Percentiles rank a stretch among this genome's conserved stretches.
Conservation (phyloP, 2,888 invertebrate species). For the Drosophila tripunctata region DNA sequence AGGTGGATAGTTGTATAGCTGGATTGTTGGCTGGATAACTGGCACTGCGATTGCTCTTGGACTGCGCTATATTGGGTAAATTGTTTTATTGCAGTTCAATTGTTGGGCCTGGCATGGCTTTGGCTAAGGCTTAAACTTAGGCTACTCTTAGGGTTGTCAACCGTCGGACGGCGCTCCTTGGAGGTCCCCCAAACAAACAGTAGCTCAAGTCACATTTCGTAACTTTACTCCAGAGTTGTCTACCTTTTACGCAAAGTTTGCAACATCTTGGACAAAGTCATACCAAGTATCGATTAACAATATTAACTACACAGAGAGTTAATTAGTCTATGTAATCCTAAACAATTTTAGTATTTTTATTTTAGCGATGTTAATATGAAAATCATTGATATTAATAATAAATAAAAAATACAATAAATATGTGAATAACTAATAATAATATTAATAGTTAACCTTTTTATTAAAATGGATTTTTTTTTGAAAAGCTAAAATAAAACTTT, state of each 20-base stretch:
- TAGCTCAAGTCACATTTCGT: constrained; percentile 40
- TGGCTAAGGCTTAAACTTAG: constrained; percentile 26
- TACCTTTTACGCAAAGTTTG: background rate
- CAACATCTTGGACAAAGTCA: background rate
- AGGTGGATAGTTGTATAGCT: constrained; percentile 14
- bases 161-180: constrained; percentile 79
- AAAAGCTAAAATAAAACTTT: no score
- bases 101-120: constrained; percentile 66
- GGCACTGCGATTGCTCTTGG: constrained; percentile 73
- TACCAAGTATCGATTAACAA: no score
- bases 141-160: constrained; percentile 78
- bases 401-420: no score
- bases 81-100: constrained; percentile 83
- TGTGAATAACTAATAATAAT: no score
- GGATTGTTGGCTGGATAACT: constrained; percentile 14
- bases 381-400: no score
- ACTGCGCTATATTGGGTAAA: constrained; percentile 82
- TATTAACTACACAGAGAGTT: no score
- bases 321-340: no score
- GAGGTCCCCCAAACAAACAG: constrained; percentile 69
- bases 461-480: no score
- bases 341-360: no score
- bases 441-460: no score
- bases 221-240: background rate
- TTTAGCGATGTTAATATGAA: no score